phyloP scores from a whole-genome alignment of 2,888 invertebrate species.

The Heteromyza rotundicornis region DNA sequence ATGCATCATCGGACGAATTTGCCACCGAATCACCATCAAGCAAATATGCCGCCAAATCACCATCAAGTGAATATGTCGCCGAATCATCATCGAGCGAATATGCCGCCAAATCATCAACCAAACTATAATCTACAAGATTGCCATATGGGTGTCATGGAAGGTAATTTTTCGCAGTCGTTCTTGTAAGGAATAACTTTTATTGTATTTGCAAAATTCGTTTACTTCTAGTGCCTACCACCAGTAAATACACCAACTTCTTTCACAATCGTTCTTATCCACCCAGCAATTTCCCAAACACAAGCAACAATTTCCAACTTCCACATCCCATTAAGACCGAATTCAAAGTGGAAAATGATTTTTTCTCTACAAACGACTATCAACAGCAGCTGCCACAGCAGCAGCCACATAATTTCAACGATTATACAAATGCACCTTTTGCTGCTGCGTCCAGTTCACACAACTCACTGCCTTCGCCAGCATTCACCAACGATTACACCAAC shows the following conservation, averaged over 20 bases:
- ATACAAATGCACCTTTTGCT: conserved; percentile 38
- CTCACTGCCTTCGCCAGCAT: conserved; percentile 33
- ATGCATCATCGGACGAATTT: conserved; percentile 20
- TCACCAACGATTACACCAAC: conserved; percentile 40
- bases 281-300: background rate
- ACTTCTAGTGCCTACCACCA: conserved; percentile 37
- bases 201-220: too few species aligned
- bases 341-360: conserved; percentile 43
- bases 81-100: conserved; percentile 21
- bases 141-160: conserved; percentile 48
- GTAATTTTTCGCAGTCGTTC: too few species aligned
- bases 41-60: conserved; percentile 16
- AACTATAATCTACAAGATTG: conserved; percentile 51
- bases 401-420: conserved; percentile 45
- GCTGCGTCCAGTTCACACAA: conserved; percentile 11
- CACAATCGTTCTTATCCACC: background rate
- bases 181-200: too few species aligned
- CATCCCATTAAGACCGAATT: conserved; percentile 44
- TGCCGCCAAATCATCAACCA: conserved; percentile 14
- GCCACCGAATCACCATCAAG: conserved; percentile 25
- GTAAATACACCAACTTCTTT: background rate
- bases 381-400: too few species aligned
- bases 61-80: conserved; percentile 6
- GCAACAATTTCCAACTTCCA: conserved; percentile 17
- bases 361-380: conserved; percentile 29